Percentiles rank a stretch among this genome's conserved stretches.
phyloP scores from a whole-genome alignment of 1,140 invertebrate species.

The Diachasmimorpha longicaudata region DNA sequence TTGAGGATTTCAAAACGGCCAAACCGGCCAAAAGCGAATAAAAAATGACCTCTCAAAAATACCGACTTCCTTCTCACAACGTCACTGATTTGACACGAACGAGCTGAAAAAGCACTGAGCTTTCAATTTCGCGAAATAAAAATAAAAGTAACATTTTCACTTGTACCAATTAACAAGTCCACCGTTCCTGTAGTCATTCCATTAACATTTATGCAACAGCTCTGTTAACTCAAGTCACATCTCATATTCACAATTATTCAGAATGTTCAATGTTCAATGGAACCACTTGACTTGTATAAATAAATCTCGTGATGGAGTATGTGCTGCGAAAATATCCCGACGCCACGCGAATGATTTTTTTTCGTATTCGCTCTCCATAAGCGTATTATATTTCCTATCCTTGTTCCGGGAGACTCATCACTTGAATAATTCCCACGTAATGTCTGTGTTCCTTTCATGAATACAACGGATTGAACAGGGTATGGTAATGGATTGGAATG shows the following conservation, averaged over 20 bases:
- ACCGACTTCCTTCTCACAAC: too few relatives aligned
- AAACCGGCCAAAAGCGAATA: too few relatives aligned
- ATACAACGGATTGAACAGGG: not conserved
- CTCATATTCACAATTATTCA: not conserved
- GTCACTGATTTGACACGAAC: too few relatives aligned
- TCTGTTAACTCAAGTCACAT: not conserved
- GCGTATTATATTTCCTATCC: not conserved
- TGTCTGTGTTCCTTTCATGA: not conserved
- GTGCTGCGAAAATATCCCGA: not conserved
- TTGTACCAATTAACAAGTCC: not conserved
- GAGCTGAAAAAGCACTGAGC: too few relatives aligned
- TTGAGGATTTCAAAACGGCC: too few relatives aligned
- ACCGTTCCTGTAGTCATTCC: not conserved
- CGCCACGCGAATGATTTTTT: not conserved
- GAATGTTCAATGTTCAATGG: conserved; percentile 5
- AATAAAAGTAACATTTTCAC: not conserved
- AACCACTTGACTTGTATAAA: conserved; percentile 5
- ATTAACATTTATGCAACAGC: not conserved
- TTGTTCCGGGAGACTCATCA: not conserved
- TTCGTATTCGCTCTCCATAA: not conserved
- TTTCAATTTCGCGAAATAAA: not conserved
- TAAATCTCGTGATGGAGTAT: not conserved
- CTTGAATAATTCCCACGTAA: not conserved
- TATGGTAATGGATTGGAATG: not conserved
- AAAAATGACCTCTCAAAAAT: too few relatives aligned